A percentile compares a stretch with the other conserved stretches of the same genome.
Conservation (phyloP, 2,113 vertebrate species). For the Ailuropoda melanoleuca region DNA sequence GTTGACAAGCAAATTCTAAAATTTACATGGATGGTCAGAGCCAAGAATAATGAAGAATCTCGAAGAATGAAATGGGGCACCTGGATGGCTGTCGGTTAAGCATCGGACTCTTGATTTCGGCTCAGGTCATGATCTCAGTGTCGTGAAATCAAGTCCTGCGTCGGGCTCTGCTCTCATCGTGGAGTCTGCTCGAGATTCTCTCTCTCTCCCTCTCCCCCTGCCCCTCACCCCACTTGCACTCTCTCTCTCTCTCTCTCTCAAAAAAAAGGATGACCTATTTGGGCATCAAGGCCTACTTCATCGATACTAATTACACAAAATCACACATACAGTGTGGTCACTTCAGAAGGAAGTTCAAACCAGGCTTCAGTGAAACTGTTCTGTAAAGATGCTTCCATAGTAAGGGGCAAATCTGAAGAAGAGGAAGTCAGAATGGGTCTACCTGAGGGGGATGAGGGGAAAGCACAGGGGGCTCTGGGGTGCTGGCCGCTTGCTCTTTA, state of each 20-base stretch:
- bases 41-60: not conserved
- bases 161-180: fast-evolving
- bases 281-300: not conserved
- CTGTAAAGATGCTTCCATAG: not conserved
- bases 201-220: not conserved
- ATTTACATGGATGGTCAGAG: not conserved
- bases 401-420: not conserved
- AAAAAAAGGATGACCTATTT: not conserved
- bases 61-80: not conserved
- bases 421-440: not conserved
- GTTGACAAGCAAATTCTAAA: not conserved
- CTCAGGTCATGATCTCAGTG: not conserved
- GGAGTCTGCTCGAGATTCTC: not conserved
- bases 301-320: not conserved
- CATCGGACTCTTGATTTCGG: not conserved
- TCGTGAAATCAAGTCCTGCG: not conserved
- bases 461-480: too few relatives aligned
- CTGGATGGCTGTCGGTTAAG: not conserved
- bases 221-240: not conserved
- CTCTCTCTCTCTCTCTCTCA: not conserved
- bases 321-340: not conserved
- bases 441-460: too few relatives aligned
- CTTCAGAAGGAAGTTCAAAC: not conserved
- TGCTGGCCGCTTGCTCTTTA: fast-evolving
- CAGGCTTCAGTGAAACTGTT: not conserved